These are phyloP conservation scores for Bruchidius siliquastri DNA, from an alignment of 2,888 invertebrate species.

Conservation along the genomic window DNA sequence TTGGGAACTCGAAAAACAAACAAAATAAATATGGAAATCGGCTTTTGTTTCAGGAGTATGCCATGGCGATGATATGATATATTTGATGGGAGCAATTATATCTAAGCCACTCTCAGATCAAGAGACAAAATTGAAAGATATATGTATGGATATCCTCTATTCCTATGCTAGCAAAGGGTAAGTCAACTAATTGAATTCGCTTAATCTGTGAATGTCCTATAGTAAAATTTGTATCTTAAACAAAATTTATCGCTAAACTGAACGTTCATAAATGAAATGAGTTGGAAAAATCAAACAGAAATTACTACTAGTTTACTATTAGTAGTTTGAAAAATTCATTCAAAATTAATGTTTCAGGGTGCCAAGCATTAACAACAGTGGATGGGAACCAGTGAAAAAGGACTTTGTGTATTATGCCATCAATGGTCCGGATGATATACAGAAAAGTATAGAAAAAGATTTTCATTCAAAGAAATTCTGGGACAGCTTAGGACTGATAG, in stretches of 20 bases:
- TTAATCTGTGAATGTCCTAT: too few species aligned
- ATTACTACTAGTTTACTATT: too few species aligned
- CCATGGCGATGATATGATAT: constrained; percentile 1
- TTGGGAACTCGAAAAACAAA: too few species aligned
- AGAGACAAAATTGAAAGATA: neutral
- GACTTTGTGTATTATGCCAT: neutral
- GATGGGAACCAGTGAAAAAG: neutral
- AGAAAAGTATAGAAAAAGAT: neutral
- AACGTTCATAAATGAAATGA: too few species aligned
- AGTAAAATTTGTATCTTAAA: too few species aligned
- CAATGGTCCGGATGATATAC: neutral
- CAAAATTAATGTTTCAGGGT: constrained; percentile 1
- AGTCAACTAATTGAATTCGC: too few species aligned
- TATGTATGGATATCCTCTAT: constrained; percentile 1
- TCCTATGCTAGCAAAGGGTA: neutral
- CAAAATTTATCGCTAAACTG: too few species aligned
- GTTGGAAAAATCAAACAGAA: too few species aligned
- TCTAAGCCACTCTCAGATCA: neutral
- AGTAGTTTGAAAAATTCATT: too few species aligned
- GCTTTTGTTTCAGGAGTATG: neutral
- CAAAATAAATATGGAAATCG: too few species aligned
- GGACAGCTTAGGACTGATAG: neutral
- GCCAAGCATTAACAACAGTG: neutral
- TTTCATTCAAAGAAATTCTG: neutral
- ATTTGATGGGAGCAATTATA: neutral